phyloP scores from a whole-genome alignment of 1,140 invertebrate species.

The Chionoecetes opilio region DNA sequence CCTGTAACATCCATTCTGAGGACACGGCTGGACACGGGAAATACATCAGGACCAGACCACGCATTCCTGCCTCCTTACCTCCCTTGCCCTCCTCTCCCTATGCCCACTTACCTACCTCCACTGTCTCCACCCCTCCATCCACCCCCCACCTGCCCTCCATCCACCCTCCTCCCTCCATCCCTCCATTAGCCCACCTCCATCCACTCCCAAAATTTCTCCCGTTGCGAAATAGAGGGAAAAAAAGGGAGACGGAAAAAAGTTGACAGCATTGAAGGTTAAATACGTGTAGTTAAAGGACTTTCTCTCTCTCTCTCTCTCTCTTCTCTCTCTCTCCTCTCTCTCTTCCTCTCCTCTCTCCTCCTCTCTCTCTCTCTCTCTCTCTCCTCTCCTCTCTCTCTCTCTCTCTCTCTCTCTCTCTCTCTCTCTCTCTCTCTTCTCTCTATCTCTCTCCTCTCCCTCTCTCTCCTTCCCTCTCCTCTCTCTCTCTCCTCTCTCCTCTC shows the following conservation, averaged over 20 bases:
- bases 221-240: background rate
- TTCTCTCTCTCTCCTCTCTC: background rate
- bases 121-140: background rate
- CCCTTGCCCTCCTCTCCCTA: background rate
- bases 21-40: conserved; percentile 71
- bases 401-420: background rate
- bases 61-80: conserved; percentile 34
- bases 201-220: background rate
- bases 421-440: background rate
- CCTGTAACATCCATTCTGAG: conserved; percentile 72
- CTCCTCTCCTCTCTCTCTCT: background rate
- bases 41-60: conserved; percentile 64
- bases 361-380: background rate
- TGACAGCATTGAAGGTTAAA: background rate
- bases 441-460: too few species aligned
- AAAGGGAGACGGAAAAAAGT: background rate
- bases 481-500: background rate
- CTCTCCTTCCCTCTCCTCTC: background rate
- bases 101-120: background rate
- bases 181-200: conserved; percentile 30
- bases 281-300: too few species aligned
- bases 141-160: background rate
- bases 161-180: background rate
- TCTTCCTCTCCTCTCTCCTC: background rate
- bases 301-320: too few species aligned